These are phyloP conservation scores for Dyspetes luteomarginatus DNA, from an alignment of 2,888 invertebrate species.

Conservation along the genomic window DNA sequence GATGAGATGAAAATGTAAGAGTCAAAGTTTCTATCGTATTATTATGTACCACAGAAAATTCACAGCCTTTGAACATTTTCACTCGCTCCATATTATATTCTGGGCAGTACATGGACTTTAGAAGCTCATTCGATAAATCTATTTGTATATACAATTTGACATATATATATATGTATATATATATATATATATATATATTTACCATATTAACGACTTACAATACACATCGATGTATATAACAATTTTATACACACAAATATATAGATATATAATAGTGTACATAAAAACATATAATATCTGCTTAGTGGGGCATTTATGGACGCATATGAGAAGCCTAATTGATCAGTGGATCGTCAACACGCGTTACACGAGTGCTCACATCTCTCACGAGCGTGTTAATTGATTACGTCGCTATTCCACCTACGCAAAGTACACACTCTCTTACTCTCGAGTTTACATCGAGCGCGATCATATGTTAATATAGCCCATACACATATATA, in stretches of 20 bases:
- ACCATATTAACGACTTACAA: background rate
- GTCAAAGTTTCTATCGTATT: no score
- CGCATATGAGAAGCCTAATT: slow-evolving; percentile 71
- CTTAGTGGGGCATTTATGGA: slow-evolving; percentile 58
- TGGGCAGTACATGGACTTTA: no score
- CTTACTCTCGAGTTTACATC: slow-evolving; percentile 29
- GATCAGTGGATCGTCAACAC: slow-evolving; percentile 76
- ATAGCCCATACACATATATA: background rate
- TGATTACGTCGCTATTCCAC: slow-evolving; percentile 61
- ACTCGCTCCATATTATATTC: no score
- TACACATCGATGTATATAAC: background rate
- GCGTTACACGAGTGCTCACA: slow-evolving; percentile 62
- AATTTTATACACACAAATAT: slow-evolving; percentile 6
- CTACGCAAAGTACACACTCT: slow-evolving; percentile 36
- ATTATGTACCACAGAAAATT: no score
- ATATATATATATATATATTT: slow-evolving; percentile 30
- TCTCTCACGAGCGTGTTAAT: slow-evolving; percentile 48
- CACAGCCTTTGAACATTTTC: no score
- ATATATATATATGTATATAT: background rate
- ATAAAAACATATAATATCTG: background rate
- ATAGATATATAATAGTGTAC: background rate
- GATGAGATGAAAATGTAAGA: no score
- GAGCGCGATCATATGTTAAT: slow-evolving; percentile 5
- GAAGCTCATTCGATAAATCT: no score
- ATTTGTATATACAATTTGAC: background rate